Conservation (phyloP, 1,140 invertebrate genomes). For the Calliopsis andreniformis region DNA sequence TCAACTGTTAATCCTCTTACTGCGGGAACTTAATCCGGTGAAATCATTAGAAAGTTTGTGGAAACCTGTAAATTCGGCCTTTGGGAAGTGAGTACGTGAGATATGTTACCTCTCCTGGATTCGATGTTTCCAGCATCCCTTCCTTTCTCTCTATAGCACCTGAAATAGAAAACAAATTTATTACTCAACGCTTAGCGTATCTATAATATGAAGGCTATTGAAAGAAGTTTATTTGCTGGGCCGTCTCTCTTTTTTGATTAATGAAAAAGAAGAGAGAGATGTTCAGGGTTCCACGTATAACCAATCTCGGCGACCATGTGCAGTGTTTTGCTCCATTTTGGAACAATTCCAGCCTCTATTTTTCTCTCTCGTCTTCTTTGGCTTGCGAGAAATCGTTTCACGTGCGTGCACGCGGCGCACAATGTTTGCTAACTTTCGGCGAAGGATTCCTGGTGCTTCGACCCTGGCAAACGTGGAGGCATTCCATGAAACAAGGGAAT, state of each 20-base stretch:
- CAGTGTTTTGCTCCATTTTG: slow-evolving; percentile 11
- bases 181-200: neutral
- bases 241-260: slow-evolving; percentile 10
- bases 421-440: slow-evolving; percentile 2
- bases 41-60: slow-evolving; percentile 52
- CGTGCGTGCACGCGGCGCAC: slow-evolving; percentile 2
- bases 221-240: slow-evolving; percentile 38
- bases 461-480: neutral
- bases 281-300: neutral
- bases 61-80: slow-evolving; percentile 44
- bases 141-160: too few species aligned
- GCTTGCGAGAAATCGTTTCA: slow-evolving; percentile 10
- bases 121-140: neutral
- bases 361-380: neutral
- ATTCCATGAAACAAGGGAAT: neutral
- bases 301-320: neutral
- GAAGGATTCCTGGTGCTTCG: neutral
- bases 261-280: slow-evolving; percentile 8
- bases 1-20: slow-evolving; percentile 56
- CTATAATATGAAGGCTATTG: slow-evolving; percentile 16
- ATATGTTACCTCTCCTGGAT: slow-evolving; percentile 24
- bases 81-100: slow-evolving; percentile 46
- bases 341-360: slow-evolving; percentile 2
- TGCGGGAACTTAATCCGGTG: slow-evolving; percentile 46
- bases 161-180: neutral